These are phyloP conservation scores for Tipula confusa DNA, from an alignment of 2,888 invertebrate species.

Conservation along the genomic window DNA sequence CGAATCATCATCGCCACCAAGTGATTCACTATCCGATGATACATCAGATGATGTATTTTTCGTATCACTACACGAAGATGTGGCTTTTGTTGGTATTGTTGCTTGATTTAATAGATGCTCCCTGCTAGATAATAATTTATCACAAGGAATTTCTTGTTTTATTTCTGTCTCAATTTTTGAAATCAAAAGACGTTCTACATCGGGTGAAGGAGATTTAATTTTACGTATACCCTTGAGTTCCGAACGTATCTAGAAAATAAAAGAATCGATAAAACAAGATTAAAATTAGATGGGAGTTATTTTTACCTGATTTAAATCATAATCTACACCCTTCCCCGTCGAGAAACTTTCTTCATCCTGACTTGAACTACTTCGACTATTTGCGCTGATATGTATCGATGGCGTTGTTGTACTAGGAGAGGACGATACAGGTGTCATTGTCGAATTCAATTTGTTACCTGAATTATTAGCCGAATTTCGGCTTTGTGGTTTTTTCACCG, in stretches of 20 bases:
- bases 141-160: neutral
- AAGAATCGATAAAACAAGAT: neutral
- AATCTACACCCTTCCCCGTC: constrained; percentile 62
- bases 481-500: constrained; percentile 45
- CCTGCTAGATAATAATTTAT: neutral
- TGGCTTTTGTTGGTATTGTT: neutral
- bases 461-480: neutral
- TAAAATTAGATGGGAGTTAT: neutral
- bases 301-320: constrained; percentile 68
- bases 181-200: constrained; percentile 44
- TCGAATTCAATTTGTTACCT: constrained; percentile 42
- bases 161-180: neutral
- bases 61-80: neutral
- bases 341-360: constrained; percentile 45
- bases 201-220: constrained; percentile 53
- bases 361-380: constrained; percentile 46
- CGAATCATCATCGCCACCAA: constrained; percentile 46
- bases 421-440: constrained; percentile 30
- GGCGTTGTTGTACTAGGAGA: constrained; percentile 37
- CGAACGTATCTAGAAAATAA: constrained; percentile 57
- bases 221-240: constrained; percentile 76
- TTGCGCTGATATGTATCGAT: constrained; percentile 50
- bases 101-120: neutral
- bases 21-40: constrained; percentile 48
- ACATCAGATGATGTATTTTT: constrained; percentile 41